Conservation (phyloP, 2,888 invertebrate genomes). For the Tetranychus piercei region DNA sequence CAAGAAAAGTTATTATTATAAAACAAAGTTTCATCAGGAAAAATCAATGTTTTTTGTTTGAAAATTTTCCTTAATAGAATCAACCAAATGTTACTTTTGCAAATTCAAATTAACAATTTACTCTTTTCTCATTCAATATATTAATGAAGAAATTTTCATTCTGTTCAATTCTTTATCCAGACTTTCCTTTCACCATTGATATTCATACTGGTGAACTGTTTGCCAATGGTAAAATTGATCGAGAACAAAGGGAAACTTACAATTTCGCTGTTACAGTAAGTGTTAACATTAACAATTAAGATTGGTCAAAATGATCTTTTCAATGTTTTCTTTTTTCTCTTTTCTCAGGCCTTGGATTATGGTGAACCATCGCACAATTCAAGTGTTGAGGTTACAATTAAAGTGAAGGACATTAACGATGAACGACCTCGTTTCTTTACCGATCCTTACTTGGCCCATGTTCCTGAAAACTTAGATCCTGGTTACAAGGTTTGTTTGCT, state of each 20-base stretch:
- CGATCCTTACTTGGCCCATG: constrained; percentile 55
- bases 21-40: too few species aligned
- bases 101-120: too few species aligned
- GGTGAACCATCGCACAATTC: constrained; percentile 48
- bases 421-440: constrained; percentile 44
- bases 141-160: background rate
- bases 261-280: constrained; percentile 28
- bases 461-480: constrained; percentile 53
- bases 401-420: constrained; percentile 47
- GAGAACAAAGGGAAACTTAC: constrained; percentile 28
- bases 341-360: constrained; percentile 55
- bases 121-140: too few species aligned
- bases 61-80: too few species aligned
- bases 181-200: constrained; percentile 29
- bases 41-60: too few species aligned
- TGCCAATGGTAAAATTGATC: constrained; percentile 28
- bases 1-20: too few species aligned
- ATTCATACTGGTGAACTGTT: constrained; percentile 29
- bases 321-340: constrained; percentile 30
- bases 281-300: background rate
- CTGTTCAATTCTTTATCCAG: constrained; percentile 19
- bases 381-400: constrained; percentile 47
- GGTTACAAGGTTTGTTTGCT: constrained; percentile 38
- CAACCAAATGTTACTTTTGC: too few species aligned
- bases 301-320: background rate